Base-by-base conservation (phyloP, 2,797 vertebrate species). In the Craterocephalus amniculus region DNA sequence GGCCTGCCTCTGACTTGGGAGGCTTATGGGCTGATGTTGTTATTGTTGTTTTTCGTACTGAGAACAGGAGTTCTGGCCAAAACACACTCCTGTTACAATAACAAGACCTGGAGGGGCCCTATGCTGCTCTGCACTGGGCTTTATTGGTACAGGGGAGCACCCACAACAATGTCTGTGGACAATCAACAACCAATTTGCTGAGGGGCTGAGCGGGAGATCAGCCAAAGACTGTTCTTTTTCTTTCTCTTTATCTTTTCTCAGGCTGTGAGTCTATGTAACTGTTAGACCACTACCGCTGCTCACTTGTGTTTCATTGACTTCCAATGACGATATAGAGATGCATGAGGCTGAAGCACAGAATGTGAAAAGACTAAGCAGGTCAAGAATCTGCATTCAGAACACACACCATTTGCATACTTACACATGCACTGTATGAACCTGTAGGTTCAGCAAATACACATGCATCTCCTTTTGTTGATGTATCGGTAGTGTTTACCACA, bases 1-100 rank as follows among this genome's bases (percentile, higher is more conserved):
- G 4, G 63, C 61, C 80, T 76, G 80, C 77, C 71, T 83, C 81
- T 82, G 85, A 85, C 78, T 86, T 1, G 45, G 63, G 72, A 76
- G 69, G 74, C 78, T 73, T 86, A 83, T 81, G 68, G 63, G 78
- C 87, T 91, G 85, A 90, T 92, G 93, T 89, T 92, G 83, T 91
- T 90, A 80, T 90, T 91, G 86, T 91, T 92, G 93, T 88, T 89
- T 92, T 92, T 90, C 85, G 64, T 90, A 89, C 84, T 80, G 84
- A 88, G 89, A 88, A 48, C 75, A 84, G 77, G 78, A 87, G 73
- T 69, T 58, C 68, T 68, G 35, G 92, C 89, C 91, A 92, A 89
- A 88, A 83, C n/a, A 77, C 79, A 81, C 85, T 91, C 83, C 59
- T 64, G 55, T 90, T 90, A 89, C 90, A 90, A 88, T 81, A 92